A percentile compares a stretch with the other conserved stretches of the same genome.
phyloP scores from a whole-genome alignment of 2,888 invertebrate species.

The Nymphalis polychloros region DNA sequence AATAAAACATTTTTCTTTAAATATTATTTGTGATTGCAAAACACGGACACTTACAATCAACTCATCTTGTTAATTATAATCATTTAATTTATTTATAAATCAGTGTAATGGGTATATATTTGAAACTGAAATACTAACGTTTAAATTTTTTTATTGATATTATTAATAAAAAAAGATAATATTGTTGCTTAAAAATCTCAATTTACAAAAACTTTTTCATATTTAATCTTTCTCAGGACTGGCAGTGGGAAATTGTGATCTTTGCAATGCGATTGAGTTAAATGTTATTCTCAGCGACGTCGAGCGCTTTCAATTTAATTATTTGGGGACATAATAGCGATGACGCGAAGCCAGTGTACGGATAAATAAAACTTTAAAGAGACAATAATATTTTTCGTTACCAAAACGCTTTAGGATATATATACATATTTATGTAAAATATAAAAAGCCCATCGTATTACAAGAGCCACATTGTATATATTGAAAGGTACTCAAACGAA shows the following conservation, averaged over 20 bases:
- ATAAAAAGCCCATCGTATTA: constrained; percentile 9
- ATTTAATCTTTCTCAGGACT: constrained; percentile 39
- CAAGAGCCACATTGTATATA: constrained; percentile 39
- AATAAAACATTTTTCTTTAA: no score
- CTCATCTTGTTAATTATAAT: no score
- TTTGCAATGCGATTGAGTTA: constrained; percentile 77
- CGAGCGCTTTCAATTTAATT: constrained; percentile 78
- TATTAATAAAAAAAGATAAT: constrained; percentile 3
- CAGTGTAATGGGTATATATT: not conserved
- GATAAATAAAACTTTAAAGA: constrained; percentile 19
- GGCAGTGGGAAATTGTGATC: constrained; percentile 67
- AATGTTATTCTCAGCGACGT: constrained; percentile 73
- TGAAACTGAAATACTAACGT: not conserved
- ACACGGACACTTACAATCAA: no score
- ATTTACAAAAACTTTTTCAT: constrained; percentile 25
- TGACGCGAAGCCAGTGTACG: constrained; percentile 46
- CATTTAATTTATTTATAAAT: no score
- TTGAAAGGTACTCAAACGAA: constrained; percentile 46
- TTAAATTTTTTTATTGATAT: not conserved
- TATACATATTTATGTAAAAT: not conserved
- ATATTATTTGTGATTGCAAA: no score
- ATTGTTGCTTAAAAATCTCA: constrained; percentile 5
- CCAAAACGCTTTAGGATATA: not conserved
- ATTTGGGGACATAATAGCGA: constrained; percentile 71
- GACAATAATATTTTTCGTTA: constrained; percentile 10